These are phyloP conservation scores for Dendrocincla fuliginosa DNA, from an alignment of 2,797 vertebrate genomes.

Conservation along the genomic window DNA sequence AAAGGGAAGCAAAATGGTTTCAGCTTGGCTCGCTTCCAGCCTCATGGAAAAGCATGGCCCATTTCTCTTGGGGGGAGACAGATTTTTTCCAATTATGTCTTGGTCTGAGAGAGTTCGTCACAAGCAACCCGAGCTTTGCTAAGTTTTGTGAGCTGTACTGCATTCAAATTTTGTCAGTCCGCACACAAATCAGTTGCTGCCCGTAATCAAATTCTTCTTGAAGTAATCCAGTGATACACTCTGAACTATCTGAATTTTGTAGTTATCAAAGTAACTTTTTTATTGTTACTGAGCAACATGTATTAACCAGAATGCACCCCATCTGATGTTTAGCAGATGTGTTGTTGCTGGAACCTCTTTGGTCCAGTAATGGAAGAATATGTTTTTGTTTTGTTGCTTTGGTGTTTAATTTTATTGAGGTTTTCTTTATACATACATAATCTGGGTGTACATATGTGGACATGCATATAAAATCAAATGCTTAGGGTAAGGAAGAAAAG, in stretches of 20 bases:
- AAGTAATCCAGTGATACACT: constrained; percentile 12
- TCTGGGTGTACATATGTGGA: constrained; percentile 54
- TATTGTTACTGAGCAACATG: constrained; percentile 56
- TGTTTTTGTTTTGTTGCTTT: constrained; percentile 69
- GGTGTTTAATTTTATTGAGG: constrained; percentile 69
- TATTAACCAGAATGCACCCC: constrained; percentile 45
- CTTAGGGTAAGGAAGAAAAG: background rate
- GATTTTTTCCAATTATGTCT: background rate
- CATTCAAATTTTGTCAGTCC: background rate
- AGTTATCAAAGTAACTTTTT: constrained; percentile 64
- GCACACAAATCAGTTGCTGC: background rate
- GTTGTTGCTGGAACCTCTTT: constrained; percentile 57
- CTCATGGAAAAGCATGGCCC: background rate
- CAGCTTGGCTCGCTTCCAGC: background rate
- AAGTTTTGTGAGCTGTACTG: background rate
- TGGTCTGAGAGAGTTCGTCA: background rate
- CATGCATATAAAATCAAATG: constrained; percentile 62
- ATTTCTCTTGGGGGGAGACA: background rate
- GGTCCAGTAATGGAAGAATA: constrained; percentile 61
- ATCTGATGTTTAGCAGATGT: constrained; percentile 67
- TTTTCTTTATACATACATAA: constrained; percentile 55
- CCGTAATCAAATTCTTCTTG: background rate
- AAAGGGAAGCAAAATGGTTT: background rate
- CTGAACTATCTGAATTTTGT: constrained; percentile 56
- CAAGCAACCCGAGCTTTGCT: background rate